Percentiles rank a stretch among this genome's conserved stretches.
These are phyloP conservation scores for Erinaceus europaeus DNA, from an alignment of 2,113 vertebrate genomes.

Conservation along the genomic window DNA sequence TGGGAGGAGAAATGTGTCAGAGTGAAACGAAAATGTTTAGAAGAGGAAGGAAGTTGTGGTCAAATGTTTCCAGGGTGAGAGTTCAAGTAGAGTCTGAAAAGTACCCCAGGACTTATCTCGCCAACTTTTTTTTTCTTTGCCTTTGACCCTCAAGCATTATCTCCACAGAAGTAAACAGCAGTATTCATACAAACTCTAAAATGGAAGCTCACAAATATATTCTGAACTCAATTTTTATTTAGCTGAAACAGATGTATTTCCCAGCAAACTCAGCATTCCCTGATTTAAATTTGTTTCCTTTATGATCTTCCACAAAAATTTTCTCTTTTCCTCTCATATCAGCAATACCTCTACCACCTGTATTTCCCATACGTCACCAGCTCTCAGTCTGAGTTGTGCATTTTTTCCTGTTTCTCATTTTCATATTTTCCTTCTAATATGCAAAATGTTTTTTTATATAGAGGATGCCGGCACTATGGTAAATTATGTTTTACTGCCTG, in stretches of 20 bases:
- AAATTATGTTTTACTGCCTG: background rate
- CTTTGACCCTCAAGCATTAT: too few relatives aligned
- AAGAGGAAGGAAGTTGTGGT: background rate
- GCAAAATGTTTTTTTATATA: background rate
- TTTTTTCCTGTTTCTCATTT: background rate
- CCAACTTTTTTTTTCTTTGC: background rate
- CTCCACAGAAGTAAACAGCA: too few relatives aligned
- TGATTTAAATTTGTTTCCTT: background rate
- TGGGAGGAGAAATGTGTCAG: background rate
- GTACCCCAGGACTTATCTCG: background rate
- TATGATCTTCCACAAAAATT: background rate
- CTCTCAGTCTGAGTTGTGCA: background rate
- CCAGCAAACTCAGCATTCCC: background rate
- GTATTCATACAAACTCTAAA: too few relatives aligned
- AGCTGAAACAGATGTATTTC: background rate
- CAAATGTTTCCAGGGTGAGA: background rate
- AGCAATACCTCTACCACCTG: rapidly evolving
- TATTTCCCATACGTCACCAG: background rate
- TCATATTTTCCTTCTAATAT: background rate
- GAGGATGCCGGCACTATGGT: background rate
- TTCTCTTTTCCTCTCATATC: background rate
- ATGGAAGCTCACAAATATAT: background rate
- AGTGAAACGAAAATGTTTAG: background rate
- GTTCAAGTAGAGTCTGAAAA: background rate
- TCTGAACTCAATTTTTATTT: background rate